A percentile compares a stretch with the other conserved stretches of the same genome.
These are phyloP conservation scores for Melospiza georgiana DNA, from an alignment of 2,113 vertebrate genomes.

Conservation along the genomic window DNA sequence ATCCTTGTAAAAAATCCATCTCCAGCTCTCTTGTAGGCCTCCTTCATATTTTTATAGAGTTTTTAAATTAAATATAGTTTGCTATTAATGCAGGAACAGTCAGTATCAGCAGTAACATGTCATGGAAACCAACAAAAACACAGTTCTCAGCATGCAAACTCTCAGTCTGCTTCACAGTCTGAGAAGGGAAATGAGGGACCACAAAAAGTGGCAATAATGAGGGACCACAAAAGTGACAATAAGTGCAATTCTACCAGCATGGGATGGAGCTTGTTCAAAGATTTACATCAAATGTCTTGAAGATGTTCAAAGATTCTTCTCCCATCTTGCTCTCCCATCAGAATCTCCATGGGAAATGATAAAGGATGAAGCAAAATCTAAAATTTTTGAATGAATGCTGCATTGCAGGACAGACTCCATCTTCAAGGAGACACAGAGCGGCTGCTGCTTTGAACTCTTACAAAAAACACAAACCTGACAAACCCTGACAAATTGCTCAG, in stretches of 20 bases:
- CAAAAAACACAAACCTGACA: neutral
- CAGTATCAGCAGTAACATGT: neutral
- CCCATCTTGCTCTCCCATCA: neutral
- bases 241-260: neutral
- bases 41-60: neutral
- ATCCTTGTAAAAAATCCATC: neutral
- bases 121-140: neutral
- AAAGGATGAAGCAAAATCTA: neutral
- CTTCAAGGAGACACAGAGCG: neutral
- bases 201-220: neutral
- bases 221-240: neutral
- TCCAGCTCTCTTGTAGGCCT: neutral
- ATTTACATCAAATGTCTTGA: neutral
- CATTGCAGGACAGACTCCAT: neutral
- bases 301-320: neutral
- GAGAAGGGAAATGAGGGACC: neutral
- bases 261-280: neutral
- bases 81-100: neutral
- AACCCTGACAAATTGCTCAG: rapidly evolving
- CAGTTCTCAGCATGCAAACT: neutral
- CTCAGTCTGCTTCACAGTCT: neutral
- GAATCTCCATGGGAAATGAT: neutral
- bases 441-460: neutral
- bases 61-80: neutral
- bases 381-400: neutral